Conservation (phyloP, 2,797 vertebrate species). For the Chrosomus eos region DNA sequence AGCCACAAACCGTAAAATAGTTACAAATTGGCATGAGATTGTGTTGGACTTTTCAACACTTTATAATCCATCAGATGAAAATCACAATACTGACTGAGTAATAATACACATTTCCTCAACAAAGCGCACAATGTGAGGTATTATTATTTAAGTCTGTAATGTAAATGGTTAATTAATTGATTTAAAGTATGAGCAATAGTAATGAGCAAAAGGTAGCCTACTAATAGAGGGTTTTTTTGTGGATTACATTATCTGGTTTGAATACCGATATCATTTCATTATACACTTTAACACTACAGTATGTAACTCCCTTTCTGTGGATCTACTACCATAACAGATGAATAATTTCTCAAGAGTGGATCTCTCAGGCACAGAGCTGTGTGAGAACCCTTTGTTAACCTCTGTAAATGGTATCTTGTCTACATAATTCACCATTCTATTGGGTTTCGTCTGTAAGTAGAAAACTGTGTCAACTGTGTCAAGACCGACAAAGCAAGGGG, state of each 20-base stretch:
- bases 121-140: neutral
- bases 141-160: neutral
- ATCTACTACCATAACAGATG: conserved; percentile 21
- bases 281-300: neutral
- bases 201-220: neutral
- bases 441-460: neutral
- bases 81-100: too few species aligned
- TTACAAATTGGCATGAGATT: neutral
- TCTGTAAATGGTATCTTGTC: conserved; percentile 29
- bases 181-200: neutral
- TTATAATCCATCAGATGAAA: neutral
- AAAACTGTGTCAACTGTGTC: conserved; percentile 45
- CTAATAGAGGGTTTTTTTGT: neutral
- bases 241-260: neutral
- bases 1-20: neutral
- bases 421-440: conserved; percentile 44
- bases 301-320: neutral
- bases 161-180: neutral
- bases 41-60: neutral
- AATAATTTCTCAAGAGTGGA: conserved; percentile 33
- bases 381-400: conserved; percentile 36
- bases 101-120: neutral
- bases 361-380: conserved; percentile 5
- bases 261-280: conserved; percentile 3
- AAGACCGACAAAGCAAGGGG: conserved; percentile 25